Conservation (phyloP, 1,140 invertebrate genomes). For the Nymphalis io region DNA sequence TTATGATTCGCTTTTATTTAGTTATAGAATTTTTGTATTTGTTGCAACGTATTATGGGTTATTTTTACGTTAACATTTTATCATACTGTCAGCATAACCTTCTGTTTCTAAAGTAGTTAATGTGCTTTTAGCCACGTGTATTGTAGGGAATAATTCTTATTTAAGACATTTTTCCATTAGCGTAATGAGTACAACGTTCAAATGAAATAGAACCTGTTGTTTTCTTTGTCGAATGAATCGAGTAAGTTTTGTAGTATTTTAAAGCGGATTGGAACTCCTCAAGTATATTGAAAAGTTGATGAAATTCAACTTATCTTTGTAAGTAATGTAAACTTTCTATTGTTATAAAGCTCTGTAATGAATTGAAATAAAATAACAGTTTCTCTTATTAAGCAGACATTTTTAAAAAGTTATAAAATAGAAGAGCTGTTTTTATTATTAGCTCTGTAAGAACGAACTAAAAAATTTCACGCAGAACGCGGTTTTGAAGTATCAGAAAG, state of each 20-base stretch:
- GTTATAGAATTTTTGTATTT: slow-evolving; percentile 2
- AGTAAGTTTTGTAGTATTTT: slow-evolving; percentile 14
- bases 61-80: slow-evolving; percentile 1
- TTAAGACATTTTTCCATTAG: slow-evolving; percentile 43
- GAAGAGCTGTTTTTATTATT: too few species aligned
- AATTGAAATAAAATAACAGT: neutral
- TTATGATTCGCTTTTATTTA: neutral
- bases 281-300: slow-evolving; percentile 9
- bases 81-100: slow-evolving; percentile 3
- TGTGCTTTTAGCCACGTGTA: slow-evolving; percentile 40
- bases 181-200: slow-evolving; percentile 35
- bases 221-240: slow-evolving; percentile 9
- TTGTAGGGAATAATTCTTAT: slow-evolving; percentile 38
- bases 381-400: too few species aligned
- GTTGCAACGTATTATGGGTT: neutral
- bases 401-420: too few species aligned
- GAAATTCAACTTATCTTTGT: slow-evolving; percentile 1
- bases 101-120: neutral
- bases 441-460: too few species aligned
- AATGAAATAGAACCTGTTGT: slow-evolving; percentile 20
- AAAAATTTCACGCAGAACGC: too few species aligned
- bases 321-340: slow-evolving; percentile 1
- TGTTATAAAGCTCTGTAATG: neutral
- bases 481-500: too few species aligned
- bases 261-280: slow-evolving; percentile 3